These are phyloP conservation scores for Linnaemya vulpina DNA, from an alignment of 2,888 invertebrate species.

Conservation along the genomic window DNA sequence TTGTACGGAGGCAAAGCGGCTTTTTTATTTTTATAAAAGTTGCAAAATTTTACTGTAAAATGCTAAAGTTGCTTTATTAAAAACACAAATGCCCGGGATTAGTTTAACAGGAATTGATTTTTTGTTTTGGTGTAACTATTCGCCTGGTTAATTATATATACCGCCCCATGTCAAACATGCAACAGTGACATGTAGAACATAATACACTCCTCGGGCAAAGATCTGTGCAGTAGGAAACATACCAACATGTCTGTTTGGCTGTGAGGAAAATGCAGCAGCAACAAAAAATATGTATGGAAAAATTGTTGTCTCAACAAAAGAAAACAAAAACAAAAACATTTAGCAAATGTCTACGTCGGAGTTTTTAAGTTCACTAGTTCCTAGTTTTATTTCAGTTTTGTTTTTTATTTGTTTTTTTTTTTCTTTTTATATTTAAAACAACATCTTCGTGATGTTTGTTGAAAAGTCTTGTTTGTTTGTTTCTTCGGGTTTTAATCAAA, in stretches of 20 bases:
- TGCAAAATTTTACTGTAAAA: background rate
- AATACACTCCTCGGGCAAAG: constrained; percentile 50
- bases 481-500: constrained; percentile 66
- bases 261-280: background rate
- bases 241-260: constrained; percentile 33
- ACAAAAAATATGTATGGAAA: constrained; percentile 1
- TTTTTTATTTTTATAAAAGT: constrained; percentile 3
- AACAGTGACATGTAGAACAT: constrained; percentile 69
- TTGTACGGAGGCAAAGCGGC: background rate
- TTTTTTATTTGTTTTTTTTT: constrained; percentile 22
- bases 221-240: background rate
- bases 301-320: background rate
- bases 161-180: constrained; percentile 72
- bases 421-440: constrained; percentile 29
- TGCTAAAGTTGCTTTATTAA: constrained; percentile 27
- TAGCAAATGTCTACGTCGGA: constrained; percentile 67
- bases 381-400: constrained; percentile 17
- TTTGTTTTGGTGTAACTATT: constrained; percentile 13
- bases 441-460: constrained; percentile 66
- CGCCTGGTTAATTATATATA: constrained; percentile 69
- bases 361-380: constrained; percentile 65
- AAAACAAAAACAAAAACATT: constrained; percentile 38
- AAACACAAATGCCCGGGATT: background rate
- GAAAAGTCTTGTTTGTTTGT: constrained; percentile 25
- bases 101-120: constrained; percentile 45